Evolutionary conservation across 2,113 vertebrate genomes (phyloP).

Genomic region (Chloebia gouldiae): DNA sequence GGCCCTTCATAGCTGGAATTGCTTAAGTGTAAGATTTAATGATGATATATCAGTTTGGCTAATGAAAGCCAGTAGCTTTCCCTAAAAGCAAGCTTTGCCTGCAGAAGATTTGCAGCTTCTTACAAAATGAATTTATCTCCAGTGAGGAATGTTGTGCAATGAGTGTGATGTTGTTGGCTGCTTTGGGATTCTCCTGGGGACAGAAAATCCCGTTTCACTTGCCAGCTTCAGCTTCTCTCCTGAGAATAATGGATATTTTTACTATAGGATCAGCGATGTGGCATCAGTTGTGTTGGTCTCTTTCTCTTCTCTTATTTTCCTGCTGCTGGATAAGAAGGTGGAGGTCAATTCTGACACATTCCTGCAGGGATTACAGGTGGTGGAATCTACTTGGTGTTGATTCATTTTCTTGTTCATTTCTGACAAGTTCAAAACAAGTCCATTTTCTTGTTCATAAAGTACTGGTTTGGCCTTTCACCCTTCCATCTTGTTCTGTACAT

Average conservation of each 20-base stretch:
- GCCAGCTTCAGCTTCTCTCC: not conserved
- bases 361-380: not conserved
- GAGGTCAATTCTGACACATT: not conserved
- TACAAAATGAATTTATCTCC: not conserved
- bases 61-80: not conserved
- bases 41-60: not conserved
- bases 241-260: not conserved
- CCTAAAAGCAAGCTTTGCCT: not conserved
- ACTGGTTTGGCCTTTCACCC: not conserved
- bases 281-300: rapidly evolving
- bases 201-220: not conserved
- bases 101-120: not conserved
- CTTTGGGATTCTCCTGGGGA: not conserved
- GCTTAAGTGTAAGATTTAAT: not conserved
- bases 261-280: not conserved
- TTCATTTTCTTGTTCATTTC: not conserved
- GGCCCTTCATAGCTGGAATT: not conserved
- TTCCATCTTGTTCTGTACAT: not conserved
- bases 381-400: not conserved
- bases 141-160: not conserved
- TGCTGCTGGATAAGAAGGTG: not conserved
- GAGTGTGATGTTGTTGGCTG: not conserved
- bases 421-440: not conserved
- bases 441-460: not conserved
- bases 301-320: not conserved